Base-by-base conservation (phyloP, 2,113 vertebrate species). In the Piprites chloris region DNA sequence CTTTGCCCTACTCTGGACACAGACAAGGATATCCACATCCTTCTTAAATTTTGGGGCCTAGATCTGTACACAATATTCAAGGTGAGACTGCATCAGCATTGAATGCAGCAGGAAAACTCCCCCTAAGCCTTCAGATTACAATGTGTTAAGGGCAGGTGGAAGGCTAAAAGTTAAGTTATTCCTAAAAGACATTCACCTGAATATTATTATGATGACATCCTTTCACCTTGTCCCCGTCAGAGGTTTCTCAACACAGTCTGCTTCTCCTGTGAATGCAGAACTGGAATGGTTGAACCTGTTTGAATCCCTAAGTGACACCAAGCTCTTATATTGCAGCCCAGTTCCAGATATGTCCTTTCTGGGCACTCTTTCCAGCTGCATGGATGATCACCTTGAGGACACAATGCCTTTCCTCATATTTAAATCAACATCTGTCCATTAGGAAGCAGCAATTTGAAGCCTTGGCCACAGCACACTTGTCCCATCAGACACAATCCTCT, bases 381-480 rank as follows among this genome's bases (percentile, higher is more conserved):
- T 14, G 20, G 30, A 3, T 66, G n/a, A 28, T 28, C 1, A 1
- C 2, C 14, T 41, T 32, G 1, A 30, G 35, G 14, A 23, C 2
- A 8, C 0, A 1, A 12, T 27, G 27, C 7, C 67, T 81, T 23
- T 62, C 14, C 14, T 19, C 61, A 9, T 12, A 24, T 59, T 87
- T 61, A 59, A 53, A 66, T 33, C 9, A 80, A 1, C 14, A 50
- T 37, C 35, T 24, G 7, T 22, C 33, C 41, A 37, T 41, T 42
- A 68, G 15, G 27, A 78, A 65, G 3, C 5, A 77, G 18, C 13
- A 76, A 73, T 58, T 10, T 23, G 1, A 5, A 59, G 17, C 11
- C 33, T 42, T 75, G 61, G 15, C n/a, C 3, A 4, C 13, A 58
- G 7, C 4, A 24, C 2, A 1, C 1, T 47, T 62, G 10, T 62